These are phyloP conservation scores for Isurus oxyrinchus DNA, from an alignment of 2,113 vertebrate genomes.

Conservation along the genomic window DNA sequence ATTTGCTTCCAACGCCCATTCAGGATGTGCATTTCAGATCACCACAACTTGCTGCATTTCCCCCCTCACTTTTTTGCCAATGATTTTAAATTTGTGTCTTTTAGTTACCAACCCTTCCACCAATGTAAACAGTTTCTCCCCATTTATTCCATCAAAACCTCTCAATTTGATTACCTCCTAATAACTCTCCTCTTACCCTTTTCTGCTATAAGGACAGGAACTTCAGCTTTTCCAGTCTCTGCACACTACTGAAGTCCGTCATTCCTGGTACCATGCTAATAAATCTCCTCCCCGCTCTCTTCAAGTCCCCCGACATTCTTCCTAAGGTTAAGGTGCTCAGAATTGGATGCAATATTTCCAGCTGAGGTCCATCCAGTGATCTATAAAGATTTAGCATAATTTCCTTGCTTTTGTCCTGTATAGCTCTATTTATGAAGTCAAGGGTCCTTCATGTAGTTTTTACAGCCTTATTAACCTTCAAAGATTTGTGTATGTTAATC, in stretches of 20 bases:
- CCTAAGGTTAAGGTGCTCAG: background rate
- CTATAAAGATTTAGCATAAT: background rate
- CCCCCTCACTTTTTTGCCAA: background rate
- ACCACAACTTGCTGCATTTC: background rate
- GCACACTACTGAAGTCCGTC: background rate
- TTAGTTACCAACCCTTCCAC: background rate
- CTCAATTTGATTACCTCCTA: background rate
- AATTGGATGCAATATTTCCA: background rate
- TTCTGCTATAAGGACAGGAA: background rate
- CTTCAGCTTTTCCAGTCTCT: background rate
- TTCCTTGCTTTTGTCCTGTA: background rate
- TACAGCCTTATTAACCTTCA: background rate
- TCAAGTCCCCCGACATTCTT: background rate
- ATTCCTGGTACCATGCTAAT: background rate
- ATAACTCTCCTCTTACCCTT: background rate
- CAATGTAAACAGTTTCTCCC: background rate
- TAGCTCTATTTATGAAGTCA: background rate
- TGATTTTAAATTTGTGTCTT: background rate
- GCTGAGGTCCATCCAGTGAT: background rate
- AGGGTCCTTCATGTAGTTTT: background rate
- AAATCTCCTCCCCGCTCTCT: background rate
- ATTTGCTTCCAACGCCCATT: background rate
- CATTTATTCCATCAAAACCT: background rate
- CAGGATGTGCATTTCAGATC: background rate
- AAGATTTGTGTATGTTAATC: background rate